Evolutionary conservation across 2,797 vertebrate species (phyloP), one percentile per base, ranked within the genome.

Genomic region (Gambusia yucatana): DNA sequence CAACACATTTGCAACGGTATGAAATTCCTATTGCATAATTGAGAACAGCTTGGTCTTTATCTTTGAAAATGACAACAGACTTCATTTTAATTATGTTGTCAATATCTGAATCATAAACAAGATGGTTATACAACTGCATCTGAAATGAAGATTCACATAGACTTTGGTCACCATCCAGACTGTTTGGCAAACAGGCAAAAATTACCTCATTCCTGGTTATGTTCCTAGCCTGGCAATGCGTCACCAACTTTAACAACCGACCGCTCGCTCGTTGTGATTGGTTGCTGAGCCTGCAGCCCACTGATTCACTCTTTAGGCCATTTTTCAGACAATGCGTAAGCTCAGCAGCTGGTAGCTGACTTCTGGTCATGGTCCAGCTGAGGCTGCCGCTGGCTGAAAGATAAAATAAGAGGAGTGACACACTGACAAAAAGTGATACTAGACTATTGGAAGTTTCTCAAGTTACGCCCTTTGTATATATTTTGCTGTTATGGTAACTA

Each of bases 251-350:
- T 76, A 63, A 70, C 77, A 76, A 50, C 61, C 57, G 61, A 71
- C 41, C 52, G 20, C 25, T 44, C 0, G 11, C 41, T 3, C 1
- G 25, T 28, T 70, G 79, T 77, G 75, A 82, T 81, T 28, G 70
- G 59, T 84, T 83, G 78, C 83, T 83, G 82, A 80, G 77, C 78
- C 79, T 82, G 73, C 39, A 79, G 79, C 76, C 36, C 73, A 76
- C 75, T 82, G 82, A 65, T 72, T 88, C 78, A 75, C 81, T 84
- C 82, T 84, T 80, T 39, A 55, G 84, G 79, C 81, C 55, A 72
- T 85, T 89, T 81, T 85, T 86, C 59, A 78, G 63, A 85, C 82
- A 81, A 79, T 69, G 72, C 75, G 65, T 81, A 43, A 88, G 77
- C 87, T 83, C 77, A 77, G 86, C 81, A 86, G 79, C 79, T 79